Conservation (phyloP, 92 coral and sea anemone species). For the Siderastrea siderea region DNA sequence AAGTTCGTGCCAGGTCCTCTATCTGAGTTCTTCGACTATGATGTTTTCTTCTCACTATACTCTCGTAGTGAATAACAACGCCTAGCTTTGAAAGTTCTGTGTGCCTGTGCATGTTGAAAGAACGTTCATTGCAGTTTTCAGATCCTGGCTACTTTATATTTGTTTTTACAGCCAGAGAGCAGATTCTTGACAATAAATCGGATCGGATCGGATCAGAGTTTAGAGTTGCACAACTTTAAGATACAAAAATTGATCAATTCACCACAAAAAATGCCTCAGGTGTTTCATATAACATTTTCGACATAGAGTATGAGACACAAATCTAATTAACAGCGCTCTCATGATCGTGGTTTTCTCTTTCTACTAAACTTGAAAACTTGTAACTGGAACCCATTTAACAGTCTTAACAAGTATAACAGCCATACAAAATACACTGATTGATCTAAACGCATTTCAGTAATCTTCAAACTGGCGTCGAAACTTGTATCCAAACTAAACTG, state of each 20-base stretch:
- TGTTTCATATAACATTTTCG: neutral
- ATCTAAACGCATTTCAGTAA: too few relatives aligned
- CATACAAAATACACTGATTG: too few relatives aligned
- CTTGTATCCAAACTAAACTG: too few relatives aligned
- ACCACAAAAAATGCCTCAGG: neutral
- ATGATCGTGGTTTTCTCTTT: too few relatives aligned
- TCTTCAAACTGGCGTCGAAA: too few relatives aligned
- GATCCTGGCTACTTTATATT: neutral
- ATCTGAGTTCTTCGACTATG: too few relatives aligned
- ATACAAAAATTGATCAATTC: conserved; percentile 7
- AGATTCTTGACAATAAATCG: conserved; percentile 25
- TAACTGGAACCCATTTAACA: too few relatives aligned
- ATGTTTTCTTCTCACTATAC: neutral
- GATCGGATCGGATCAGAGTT: conserved; percentile 39
- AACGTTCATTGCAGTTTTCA: neutral
- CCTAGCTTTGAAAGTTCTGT: too few relatives aligned
- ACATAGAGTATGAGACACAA: neutral
- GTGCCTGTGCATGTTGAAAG: too few relatives aligned
- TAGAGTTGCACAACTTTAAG: neutral
- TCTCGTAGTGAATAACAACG: neutral
- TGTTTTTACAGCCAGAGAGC: neutral
- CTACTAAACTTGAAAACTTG: too few relatives aligned
- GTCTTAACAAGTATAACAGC: too few relatives aligned
- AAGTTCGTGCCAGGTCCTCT: neutral
- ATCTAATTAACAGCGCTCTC: too few relatives aligned